Conservation (phyloP, 1,140 invertebrate genomes). For the Hydropsyche tenuis region DNA sequence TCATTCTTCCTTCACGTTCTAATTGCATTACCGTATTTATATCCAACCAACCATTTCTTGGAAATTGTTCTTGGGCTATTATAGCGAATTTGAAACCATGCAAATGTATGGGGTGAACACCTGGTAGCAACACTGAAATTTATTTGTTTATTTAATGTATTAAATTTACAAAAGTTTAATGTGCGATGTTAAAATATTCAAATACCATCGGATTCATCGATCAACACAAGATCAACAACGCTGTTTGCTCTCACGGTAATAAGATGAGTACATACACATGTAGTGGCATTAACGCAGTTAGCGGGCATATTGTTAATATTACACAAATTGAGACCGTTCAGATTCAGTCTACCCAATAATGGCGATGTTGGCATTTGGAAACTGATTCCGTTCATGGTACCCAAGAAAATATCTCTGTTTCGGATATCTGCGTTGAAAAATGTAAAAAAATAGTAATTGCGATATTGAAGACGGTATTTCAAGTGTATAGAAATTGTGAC, state of each 20-base stretch:
- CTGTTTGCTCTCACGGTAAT: background rate
- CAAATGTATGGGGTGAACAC: conserved; percentile 33
- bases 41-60: background rate
- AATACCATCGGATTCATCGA: conserved; percentile 36
- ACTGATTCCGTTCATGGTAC: conserved; percentile 37
- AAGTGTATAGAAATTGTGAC: too few relatives aligned
- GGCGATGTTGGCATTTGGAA: conserved; percentile 12
- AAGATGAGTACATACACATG: conserved; percentile 31
- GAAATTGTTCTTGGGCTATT: conserved; percentile 17
- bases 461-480: too few relatives aligned
- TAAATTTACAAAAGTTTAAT: background rate
- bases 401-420: conserved; percentile 23
- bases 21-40: conserved; percentile 11
- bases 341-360: background rate
- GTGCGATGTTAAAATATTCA: too few relatives aligned
- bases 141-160: background rate
- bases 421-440: conserved; percentile 28
- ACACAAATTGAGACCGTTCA: conserved; percentile 11
- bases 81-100: conserved; percentile 38
- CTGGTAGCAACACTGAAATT: background rate
- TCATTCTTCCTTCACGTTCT: conserved; percentile 12
- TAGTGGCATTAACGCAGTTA: background rate
- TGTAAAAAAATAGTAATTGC: too few relatives aligned
- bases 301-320: conserved; percentile 4
- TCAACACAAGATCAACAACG: conserved; percentile 32